Evolutionary conservation across 2,113 vertebrate genomes (phyloP), one percentile per base, ranked within the genome.

Genomic region (Pachyramphus minor): DNA sequence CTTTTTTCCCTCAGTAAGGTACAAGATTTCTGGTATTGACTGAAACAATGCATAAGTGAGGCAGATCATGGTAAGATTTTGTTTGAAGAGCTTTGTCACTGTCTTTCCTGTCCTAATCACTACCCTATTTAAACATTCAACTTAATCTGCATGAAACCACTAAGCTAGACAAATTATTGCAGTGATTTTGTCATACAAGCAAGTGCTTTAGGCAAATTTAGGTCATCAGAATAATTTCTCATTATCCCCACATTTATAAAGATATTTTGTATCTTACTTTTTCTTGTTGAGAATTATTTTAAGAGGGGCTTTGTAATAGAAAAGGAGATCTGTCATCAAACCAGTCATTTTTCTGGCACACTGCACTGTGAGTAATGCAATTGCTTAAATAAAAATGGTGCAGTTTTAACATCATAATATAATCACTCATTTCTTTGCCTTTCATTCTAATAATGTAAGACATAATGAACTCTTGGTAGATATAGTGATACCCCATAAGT

Each of bases 371-470:
- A 76, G 35, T 95, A 96, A 88, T 93, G 93, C 3, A 37, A 94
- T 91, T 86, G 67, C 90, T 96, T 94, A 90, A 90, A 84, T 87
- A 93, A 93, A 95, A 96, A 96, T 67, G 58, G 73, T 45, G 50
- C 71, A 76, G 89, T 72, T 97, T 93, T 95, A 87, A 77, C 80
- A 75, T 87, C 22, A 14, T 71, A 95, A 90, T 81, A 23, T 66
- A 95, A 91, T 92, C 60, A 88, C 53, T 94, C 72, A 79, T 90
- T 96, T 92, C 67, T 94, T 82, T 93, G 42, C 67, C 68, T 96
- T 96, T 91, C 76, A 76, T 94, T 89, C 49, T 84, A 93, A 93
- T 93, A 91, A 83, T 59, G 62, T 85, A 93, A 87, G 75, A 66
- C 64, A 84, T 88, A 80, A 95, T 96, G 90, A 94, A 88, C 72